Base-by-base conservation (phyloP, 2,888 invertebrate species). In the Orchesellides sinensis region DNA sequence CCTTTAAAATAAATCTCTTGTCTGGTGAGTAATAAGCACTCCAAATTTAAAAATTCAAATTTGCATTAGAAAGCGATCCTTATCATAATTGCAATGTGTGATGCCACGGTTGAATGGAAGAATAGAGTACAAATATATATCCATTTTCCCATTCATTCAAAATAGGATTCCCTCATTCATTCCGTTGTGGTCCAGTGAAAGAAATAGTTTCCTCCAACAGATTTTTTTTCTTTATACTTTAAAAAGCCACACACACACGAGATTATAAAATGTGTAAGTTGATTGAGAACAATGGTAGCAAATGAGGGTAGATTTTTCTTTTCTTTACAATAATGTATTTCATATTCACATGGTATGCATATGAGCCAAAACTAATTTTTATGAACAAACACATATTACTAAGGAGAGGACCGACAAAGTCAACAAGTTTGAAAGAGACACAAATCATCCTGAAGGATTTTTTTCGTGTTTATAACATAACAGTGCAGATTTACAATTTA, bases 341-440 rank as follows among this genome's bases (percentile, higher is more conserved):
- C 8, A 35, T 14, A 66, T 65, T 29, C 14, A 19, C 23, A 19
- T 35, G 10, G 14, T 17, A 25, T 17, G n/a, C 21, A 72, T 63
- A 65, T 72, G 61, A 29, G 66, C 49, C 70, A 54, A 73, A 72
- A 80, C 80, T 80, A 80, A 80, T 80, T 73, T 80, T 19, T 73
- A 49, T 32, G 73, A 80, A 56, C 32, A 80, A 80, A 66, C 19
- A 56, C 35, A 35, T 27, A 65, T 40, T 23, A 72, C 59, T 61
- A 79, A 72, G 56, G 73, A 47, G 47, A 80, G 70, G 49, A 72
- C 80, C 80, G 80, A 80, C 80, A 80, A 80, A 80, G 80, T 80
- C 80, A 80, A 80, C 80, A 80, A 80, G 80, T 80, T 80, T 80
- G 45, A 80, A 80, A 80, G 80, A 80, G 80, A 80, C 80, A 80